These are phyloP conservation scores for Malurus splendens DNA, from an alignment of 2,797 vertebrate species.

Conservation along the genomic window DNA sequence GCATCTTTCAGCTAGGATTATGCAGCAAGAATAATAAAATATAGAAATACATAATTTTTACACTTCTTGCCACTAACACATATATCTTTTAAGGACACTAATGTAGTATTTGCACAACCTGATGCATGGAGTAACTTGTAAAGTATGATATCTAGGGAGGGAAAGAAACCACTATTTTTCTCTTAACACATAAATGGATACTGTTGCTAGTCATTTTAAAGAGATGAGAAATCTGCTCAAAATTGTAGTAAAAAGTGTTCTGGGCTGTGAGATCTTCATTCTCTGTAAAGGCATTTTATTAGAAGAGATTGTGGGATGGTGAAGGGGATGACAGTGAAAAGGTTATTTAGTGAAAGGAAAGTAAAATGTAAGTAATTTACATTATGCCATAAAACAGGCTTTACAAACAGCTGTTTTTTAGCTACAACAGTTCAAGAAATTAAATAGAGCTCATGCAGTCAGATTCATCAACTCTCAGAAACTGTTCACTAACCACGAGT, in stretches of 20 bases:
- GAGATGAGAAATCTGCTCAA: neutral
- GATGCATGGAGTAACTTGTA: neutral
- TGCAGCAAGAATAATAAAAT: constrained; percentile 39
- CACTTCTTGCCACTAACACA: neutral
- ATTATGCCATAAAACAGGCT: neutral
- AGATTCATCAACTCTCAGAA: neutral
- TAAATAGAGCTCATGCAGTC: neutral
- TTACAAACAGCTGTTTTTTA: neutral
- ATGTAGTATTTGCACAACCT: neutral
- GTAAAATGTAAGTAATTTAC: neutral
- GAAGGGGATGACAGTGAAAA: neutral
- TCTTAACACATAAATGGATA: neutral
- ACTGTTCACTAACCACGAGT: neutral
- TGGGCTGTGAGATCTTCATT: neutral
- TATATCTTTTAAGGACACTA: constrained; percentile 23
- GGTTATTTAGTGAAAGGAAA: neutral
- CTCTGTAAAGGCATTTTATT: neutral
- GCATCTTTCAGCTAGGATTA: constrained; percentile 30
- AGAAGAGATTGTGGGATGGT: neutral
- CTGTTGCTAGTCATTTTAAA: constrained; percentile 3
- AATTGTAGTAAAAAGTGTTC: neutral
- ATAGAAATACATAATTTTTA: constrained; percentile 38
- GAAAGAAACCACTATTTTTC: neutral
- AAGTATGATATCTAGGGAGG: neutral
- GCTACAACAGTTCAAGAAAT: neutral